Evolutionary conservation across 2,888 invertebrate species (phyloP).

Genomic region (Caenorhabditis uteleia): DNA sequence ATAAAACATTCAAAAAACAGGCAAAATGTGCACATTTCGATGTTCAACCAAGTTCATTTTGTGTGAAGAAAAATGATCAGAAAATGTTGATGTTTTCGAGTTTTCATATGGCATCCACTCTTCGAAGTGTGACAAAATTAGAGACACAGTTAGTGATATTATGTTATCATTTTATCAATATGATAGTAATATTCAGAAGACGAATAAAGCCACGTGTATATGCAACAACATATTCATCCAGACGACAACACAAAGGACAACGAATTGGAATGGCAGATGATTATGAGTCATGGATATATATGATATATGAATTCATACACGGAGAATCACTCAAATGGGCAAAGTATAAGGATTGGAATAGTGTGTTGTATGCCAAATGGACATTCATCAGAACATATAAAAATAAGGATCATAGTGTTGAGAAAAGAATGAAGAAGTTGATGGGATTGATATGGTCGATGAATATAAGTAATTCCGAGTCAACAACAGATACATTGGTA

Average conservation of each 20-base stretch:
- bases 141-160: too few relatives aligned
- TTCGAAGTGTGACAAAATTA: not conserved
- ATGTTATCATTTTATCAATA: too few relatives aligned
- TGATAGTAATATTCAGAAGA: too few relatives aligned
- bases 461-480: conserved; percentile 1
- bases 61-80: not conserved
- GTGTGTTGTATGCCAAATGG: conserved; percentile 4
- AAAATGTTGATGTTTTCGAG: conserved; percentile 4
- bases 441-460: conserved; percentile 3
- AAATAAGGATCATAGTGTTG: not conserved
- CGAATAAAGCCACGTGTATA: too few relatives aligned
- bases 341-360: not conserved
- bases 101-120: not conserved
- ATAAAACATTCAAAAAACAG: not conserved
- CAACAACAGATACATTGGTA: too few relatives aligned
- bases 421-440: conserved; percentile 5
- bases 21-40: conserved; percentile 3
- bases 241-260: conserved; percentile 14
- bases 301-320: conserved; percentile 6
- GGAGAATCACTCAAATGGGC: conserved; percentile 10
- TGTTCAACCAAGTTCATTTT: conserved; percentile 1
- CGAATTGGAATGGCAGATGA: conserved; percentile 13
- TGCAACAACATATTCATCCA: conserved; percentile 21
- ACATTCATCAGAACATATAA: not conserved
- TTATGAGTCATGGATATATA: conserved; percentile 32